Evolutionary conservation across 2,888 invertebrate genomes (phyloP).

Genomic region (Nomada ferruginata): DNA sequence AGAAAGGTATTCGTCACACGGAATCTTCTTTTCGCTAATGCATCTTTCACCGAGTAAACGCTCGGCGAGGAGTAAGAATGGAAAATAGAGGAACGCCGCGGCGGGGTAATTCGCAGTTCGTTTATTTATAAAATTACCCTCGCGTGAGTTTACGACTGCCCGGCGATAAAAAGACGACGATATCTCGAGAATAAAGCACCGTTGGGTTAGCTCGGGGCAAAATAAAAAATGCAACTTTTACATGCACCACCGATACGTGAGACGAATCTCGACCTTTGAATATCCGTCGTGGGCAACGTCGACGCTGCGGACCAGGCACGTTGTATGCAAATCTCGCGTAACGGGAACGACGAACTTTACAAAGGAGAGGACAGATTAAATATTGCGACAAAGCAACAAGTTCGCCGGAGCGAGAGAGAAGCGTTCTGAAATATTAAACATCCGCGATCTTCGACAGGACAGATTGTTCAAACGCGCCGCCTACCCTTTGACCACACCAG

Average conservation of each 20-base stretch:
- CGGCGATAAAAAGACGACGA: neutral
- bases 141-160: neutral
- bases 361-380: slow-evolving; percentile 48
- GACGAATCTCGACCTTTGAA: slow-evolving; percentile 36
- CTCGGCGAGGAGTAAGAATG: neutral
- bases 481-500: neutral
- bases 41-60: neutral
- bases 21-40: neutral
- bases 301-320: slow-evolving; percentile 21
- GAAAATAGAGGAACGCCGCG: neutral
- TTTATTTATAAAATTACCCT: slow-evolving; percentile 11
- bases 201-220: neutral
- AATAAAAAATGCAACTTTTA: slow-evolving; percentile 48
- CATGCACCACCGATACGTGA: slow-evolving; percentile 41
- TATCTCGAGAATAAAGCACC: neutral
- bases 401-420: neutral
- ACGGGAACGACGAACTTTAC: slow-evolving; percentile 23
- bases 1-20: too few relatives aligned
- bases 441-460: neutral
- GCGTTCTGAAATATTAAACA: slow-evolving; percentile 31
- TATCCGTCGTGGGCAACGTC: slow-evolving; percentile 6
- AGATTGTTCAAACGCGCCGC: neutral
- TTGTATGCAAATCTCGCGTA: slow-evolving; percentile 50
- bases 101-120: neutral
- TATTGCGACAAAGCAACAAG: slow-evolving; percentile 13